Evolutionary conservation across 2,888 invertebrate genomes (phyloP).

Genomic region (Mythimna impura): DNA sequence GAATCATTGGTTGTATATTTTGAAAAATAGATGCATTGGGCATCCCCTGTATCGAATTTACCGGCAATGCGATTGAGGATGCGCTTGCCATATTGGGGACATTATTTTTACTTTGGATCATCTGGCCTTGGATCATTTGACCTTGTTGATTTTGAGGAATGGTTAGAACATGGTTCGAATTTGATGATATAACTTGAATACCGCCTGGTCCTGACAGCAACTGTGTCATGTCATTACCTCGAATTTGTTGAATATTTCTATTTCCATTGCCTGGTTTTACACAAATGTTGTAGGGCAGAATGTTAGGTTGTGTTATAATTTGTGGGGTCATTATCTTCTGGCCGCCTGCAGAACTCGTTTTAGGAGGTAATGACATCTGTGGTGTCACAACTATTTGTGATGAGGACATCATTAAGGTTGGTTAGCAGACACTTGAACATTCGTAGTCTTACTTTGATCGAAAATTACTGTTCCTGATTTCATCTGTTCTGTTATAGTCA

Average conservation of each 20-base stretch:
- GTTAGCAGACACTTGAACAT: conserved; percentile 86
- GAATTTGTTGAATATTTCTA: conserved; percentile 85
- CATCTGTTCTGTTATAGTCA: conserved; percentile 89
- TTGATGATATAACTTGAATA: conserved; percentile 89
- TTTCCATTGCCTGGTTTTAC: conserved; percentile 85
- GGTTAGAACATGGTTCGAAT: conserved; percentile 87
- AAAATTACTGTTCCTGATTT: conserved; percentile 88
- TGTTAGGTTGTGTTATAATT: conserved; percentile 85
- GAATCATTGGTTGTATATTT: conserved; percentile 89
- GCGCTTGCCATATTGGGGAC: conserved; percentile 89
- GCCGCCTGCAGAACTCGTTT: conserved; percentile 81
- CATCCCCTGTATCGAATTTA: conserved; percentile 88
- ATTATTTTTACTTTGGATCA: conserved; percentile 87
- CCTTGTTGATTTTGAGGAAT: conserved; percentile 85
- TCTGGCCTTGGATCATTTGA: conserved; percentile 81
- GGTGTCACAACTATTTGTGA: conserved; percentile 89
- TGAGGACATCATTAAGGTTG: conserved; percentile 86
- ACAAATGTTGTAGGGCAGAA: conserved; percentile 88
- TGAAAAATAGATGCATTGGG: conserved; percentile 86
- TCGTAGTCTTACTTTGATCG: conserved; percentile 86
- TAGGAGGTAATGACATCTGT: conserved; percentile 87
- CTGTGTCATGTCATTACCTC: conserved; percentile 87
- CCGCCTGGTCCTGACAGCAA: conserved; percentile 85
- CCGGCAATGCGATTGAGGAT: conserved; percentile 87
- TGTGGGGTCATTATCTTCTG: conserved; percentile 86